Evolutionary conservation across 2,888 invertebrate genomes (phyloP).

Genomic region (Tethea ocularis): DNA sequence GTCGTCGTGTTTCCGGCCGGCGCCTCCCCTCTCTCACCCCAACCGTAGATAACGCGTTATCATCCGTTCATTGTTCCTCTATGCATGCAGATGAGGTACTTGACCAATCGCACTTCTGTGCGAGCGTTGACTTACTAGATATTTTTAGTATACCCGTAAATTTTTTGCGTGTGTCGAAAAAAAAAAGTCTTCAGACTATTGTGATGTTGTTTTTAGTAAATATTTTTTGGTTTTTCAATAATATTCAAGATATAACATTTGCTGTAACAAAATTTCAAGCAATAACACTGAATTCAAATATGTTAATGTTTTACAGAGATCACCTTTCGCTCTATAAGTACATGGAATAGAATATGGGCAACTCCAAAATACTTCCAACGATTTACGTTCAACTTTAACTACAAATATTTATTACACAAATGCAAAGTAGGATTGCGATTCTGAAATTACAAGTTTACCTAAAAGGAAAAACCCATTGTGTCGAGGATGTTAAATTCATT

Average conservation of each 20-base stretch:
- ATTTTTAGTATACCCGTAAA: conserved; percentile 46
- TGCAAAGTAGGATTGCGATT: not conserved
- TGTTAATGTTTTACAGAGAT: conserved; percentile 10
- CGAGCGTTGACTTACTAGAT: conserved; percentile 67
- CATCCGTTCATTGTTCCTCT: conserved; percentile 80
- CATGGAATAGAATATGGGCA: not conserved
- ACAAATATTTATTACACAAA: not conserved
- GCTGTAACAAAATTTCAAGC: no score
- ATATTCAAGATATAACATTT: no score
- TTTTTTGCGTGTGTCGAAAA: not conserved
- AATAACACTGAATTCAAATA: not conserved
- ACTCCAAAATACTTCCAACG: not conserved
- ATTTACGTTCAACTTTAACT: not conserved
- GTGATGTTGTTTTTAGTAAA: no score
- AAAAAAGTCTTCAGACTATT: no score
- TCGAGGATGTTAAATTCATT: conserved; percentile 34
- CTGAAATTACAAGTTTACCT: conserved; percentile 18
- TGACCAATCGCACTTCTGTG: conserved; percentile 56
- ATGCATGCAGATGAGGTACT: conserved; percentile 64
- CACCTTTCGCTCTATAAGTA: not conserved
- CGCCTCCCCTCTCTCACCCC: conserved; percentile 50
- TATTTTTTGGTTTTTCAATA: no score
- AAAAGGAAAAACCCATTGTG: conserved; percentile 46
- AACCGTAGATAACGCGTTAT: conserved; percentile 76
- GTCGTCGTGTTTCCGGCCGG: no score